phyloP scores from a whole-genome alignment of 2,888 invertebrate species.

The Xanthia togata region DNA sequence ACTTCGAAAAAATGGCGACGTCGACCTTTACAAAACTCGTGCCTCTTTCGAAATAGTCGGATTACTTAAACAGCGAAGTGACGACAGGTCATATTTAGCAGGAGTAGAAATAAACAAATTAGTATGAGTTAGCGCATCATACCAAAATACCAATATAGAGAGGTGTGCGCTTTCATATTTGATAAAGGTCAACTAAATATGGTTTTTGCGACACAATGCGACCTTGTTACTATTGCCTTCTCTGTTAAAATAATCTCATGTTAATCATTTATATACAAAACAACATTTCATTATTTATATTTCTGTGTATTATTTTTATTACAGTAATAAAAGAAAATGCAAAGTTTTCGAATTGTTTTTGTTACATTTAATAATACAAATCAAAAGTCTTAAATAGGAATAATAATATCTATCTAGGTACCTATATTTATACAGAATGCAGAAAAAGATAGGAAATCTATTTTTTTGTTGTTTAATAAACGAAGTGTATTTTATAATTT shows the following conservation, averaged over 20 bases:
- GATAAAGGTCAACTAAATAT: slow-evolving; percentile 54
- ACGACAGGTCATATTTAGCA: slow-evolving; percentile 28
- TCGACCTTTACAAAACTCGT: slow-evolving; percentile 13
- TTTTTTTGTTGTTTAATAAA: not conserved
- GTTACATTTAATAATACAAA: not conserved
- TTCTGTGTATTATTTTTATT: not conserved
- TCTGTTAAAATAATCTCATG: slow-evolving; percentile 14
- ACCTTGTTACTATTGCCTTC: slow-evolving; percentile 27
- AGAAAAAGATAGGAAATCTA: not conserved
- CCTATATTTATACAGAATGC: not conserved
- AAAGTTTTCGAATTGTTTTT: not conserved
- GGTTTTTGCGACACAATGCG: slow-evolving; percentile 34
- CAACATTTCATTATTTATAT: not conserved
- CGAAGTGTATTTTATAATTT: not conserved
- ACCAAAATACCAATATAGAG: slow-evolving; percentile 33
- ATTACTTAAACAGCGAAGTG: slow-evolving; percentile 31
- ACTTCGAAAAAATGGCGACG: not conserved
- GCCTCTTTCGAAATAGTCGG: not conserved
- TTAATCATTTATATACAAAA: not conserved
- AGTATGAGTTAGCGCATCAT: slow-evolving; percentile 48
- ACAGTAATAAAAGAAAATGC: not conserved
- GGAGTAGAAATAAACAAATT: slow-evolving; percentile 46
- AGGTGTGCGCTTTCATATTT: slow-evolving; percentile 49
- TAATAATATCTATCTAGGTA: not conserved
- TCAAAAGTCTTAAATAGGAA: not conserved